These are phyloP conservation scores for Philopedon plagiatum DNA, from an alignment of 2,888 invertebrate species.

Conservation along the genomic window DNA sequence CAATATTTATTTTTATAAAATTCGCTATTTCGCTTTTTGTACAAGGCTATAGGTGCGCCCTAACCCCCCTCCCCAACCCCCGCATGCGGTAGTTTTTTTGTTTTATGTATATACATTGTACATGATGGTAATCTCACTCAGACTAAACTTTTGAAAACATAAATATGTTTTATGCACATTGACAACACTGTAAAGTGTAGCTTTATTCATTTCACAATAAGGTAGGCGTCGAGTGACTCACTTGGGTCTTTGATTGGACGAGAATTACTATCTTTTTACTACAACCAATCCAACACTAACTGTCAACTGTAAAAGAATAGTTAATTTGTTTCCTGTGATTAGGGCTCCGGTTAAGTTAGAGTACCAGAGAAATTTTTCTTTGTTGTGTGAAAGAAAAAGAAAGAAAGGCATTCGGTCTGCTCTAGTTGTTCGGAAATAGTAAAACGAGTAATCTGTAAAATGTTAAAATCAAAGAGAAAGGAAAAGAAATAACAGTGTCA, in stretches of 20 bases:
- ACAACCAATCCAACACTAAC: neutral
- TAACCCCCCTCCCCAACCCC: too few species aligned
- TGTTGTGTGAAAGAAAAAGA: neutral
- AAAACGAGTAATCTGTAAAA: neutral
- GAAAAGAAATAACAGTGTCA: constrained; percentile 25
- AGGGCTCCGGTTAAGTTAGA: neutral
- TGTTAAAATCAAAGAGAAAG: constrained; percentile 26
- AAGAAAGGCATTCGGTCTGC: neutral
- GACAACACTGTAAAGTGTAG: neutral
- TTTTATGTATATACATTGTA: too few species aligned
- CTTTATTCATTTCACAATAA: neutral
- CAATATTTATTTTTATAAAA: too few species aligned
- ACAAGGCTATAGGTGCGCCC: too few species aligned
- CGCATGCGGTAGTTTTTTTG: too few species aligned
- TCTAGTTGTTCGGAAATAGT: neutral
- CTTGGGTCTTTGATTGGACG: neutral
- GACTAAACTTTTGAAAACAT: neutral
- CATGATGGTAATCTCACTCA: too few species aligned
- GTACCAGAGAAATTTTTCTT: neutral
- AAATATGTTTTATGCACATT: neutral
- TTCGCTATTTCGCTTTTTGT: too few species aligned
- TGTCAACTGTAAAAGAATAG: neutral
- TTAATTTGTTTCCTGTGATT: neutral
- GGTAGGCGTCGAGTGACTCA: neutral
- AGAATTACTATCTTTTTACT: neutral